phyloP scores from a whole-genome alignment of 2,888 invertebrate genomes.

The Diplazon laetatorius region DNA sequence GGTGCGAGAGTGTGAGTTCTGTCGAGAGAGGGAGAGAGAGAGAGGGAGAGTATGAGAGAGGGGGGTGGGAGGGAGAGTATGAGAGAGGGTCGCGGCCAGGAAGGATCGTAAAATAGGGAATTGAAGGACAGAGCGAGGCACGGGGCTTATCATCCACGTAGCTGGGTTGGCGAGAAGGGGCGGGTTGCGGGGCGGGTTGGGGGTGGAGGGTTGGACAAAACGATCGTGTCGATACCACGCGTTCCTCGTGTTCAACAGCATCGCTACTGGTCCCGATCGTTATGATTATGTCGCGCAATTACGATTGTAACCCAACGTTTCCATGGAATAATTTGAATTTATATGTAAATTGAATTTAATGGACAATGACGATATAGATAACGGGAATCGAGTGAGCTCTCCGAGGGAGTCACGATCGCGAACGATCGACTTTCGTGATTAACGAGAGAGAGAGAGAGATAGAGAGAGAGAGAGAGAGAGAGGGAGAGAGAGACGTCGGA shows the following conservation, averaged over 20 bases:
- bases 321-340: constrained; percentile 79
- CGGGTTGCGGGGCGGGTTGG: no score
- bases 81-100: neutral
- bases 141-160: constrained; percentile 11
- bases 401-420: constrained; percentile 37
- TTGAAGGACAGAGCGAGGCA: constrained; percentile 55
- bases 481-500: constrained; percentile 45
- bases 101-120: constrained; percentile 55
- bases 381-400: constrained; percentile 53
- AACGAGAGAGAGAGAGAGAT: no score
- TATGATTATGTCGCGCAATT: constrained; percentile 72
- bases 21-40: constrained; percentile 32
- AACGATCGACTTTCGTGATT: constrained; percentile 72
- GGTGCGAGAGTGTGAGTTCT: constrained; percentile 21
- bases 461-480: no score
- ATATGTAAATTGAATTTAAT: constrained; percentile 81
- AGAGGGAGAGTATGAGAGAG: neutral
- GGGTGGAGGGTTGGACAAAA: constrained; percentile 30
- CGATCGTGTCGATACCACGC: constrained; percentile 59
- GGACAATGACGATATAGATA: constrained; percentile 75
- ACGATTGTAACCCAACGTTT: constrained; percentile 73
- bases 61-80: neutral
- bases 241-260: constrained; percentile 62
- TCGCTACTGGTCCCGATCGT: constrained; percentile 61
- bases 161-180: constrained; percentile 22